phyloP scores from a whole-genome alignment of 2,113 vertebrate genomes.

The Erythrolamprus reginae region DNA sequence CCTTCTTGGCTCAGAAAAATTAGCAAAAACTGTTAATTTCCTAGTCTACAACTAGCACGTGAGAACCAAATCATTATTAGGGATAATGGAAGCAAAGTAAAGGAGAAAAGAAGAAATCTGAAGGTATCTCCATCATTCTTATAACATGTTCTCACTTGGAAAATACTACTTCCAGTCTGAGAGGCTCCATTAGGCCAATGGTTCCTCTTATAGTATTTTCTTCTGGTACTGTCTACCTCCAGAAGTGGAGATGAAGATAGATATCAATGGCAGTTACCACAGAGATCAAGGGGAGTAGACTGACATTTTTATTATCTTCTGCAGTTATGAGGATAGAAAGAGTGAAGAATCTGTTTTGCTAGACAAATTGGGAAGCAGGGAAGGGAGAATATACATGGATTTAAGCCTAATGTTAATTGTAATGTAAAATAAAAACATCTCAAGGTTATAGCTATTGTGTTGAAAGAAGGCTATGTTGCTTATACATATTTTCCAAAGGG shows the following conservation, averaged over 20 bases:
- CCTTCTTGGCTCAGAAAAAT: not conserved
- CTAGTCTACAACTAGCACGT: not conserved
- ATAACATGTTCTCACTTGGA: not conserved
- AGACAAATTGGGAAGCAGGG: not conserved
- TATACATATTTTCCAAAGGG: not conserved
- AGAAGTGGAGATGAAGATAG: not conserved
- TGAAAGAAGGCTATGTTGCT: not conserved
- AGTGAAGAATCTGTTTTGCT: not conserved
- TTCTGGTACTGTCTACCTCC: not conserved
- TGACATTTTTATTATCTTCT: not conserved
- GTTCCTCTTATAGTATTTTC: not conserved
- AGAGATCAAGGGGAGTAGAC: not conserved
- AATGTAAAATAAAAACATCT: too few relatives aligned
- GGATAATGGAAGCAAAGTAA: not conserved
- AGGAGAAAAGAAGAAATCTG: not conserved
- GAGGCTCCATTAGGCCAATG: not conserved
- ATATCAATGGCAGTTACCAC: not conserved
- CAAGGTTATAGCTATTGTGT: too few relatives aligned
- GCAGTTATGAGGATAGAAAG: not conserved
- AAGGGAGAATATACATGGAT: not conserved
- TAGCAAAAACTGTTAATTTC: not conserved
- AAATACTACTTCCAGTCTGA: not conserved
- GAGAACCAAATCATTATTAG: not conserved
- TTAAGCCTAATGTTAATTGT: not conserved
- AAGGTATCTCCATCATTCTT: not conserved